Evolutionary conservation across 2,888 invertebrate species (phyloP), one percentile per base, ranked within the genome.

Genomic region (Latrodectus hesperus): DNA sequence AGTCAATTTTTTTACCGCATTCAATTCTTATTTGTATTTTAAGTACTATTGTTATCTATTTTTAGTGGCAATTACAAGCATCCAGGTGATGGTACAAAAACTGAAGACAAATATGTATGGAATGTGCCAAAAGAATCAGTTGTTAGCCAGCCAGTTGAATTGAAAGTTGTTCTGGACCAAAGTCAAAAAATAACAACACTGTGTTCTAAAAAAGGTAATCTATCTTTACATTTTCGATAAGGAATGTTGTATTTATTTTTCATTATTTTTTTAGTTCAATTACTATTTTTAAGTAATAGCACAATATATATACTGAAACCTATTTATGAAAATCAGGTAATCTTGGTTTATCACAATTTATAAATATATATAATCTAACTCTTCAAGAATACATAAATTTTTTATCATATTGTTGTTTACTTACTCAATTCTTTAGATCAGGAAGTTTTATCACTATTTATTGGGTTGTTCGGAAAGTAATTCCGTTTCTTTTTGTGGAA

Each of bases 161-260:
- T 85, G 60, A 60, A 79, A 38, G 89, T 90, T 11, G 84, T 90
- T 74, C 53, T 90, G 67, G 89, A 90, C 26, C 80, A 86, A 10
- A 83, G 82, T 14, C 90, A 90, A 65, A 89, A 88, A 53, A 74
- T 89, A 55, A 89, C 88, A 4, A 84, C 86, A 0, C 76, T 89
- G 11, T 90, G 89, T 74, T 89, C 80, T n/a, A 90, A 89, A 83
- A 89, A 89, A 74, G 89, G 90, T 90, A 80, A 74, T 17, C 6
- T n/a, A 8, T 9, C 22, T 38, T 38, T 38, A 38, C 38, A 38
- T 38, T 38, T 68, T 12, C 14, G 9, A 60, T 60, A 16, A 3
- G 4, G n/a, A 60, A 60, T 5, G n/a, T 6, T 16, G 60, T 6
- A n/a, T 16, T 16, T 16, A 60, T n/a, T 16, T 16, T 60, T 12